Conservation (phyloP, 2,888 invertebrate genomes). For the Carpatolechia fugitivella region DNA sequence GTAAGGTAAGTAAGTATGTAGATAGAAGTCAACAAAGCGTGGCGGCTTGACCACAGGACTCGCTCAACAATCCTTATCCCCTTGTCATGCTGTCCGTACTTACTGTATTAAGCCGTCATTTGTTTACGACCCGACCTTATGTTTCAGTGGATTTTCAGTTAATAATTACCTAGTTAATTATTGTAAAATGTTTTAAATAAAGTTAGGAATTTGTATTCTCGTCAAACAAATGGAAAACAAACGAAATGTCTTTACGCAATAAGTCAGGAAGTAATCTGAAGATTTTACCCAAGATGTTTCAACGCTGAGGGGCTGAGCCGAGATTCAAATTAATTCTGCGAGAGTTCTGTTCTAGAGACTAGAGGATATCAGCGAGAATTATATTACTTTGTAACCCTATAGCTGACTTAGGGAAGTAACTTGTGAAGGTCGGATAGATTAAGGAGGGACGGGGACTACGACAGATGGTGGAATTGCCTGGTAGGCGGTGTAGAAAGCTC, state of each 20-base stretch:
- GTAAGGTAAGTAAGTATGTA: no score
- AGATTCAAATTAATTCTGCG: constrained; percentile 2
- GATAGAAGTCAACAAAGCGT: no score
- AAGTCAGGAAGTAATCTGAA: neutral
- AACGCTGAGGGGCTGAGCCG: neutral
- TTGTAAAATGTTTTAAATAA: no score
- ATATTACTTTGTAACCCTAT: constrained; percentile 2
- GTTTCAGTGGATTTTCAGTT: no score
- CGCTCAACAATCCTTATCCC: no score
- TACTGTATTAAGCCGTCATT: no score
- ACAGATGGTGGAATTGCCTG: constrained; percentile 13
- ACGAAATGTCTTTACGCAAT: neutral
- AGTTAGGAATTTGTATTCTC: no score
- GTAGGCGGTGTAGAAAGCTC: constrained; percentile 4
- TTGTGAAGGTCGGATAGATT: constrained; percentile 4
- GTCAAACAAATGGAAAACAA: no score
- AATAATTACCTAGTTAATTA: no score
- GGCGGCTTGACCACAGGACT: no score
- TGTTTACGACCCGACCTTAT: no score
- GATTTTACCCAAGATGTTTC: neutral
- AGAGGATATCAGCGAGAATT: neutral
- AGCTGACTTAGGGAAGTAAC: constrained; percentile 2
- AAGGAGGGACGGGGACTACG: neutral
- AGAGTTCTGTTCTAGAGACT: constrained; percentile 3
- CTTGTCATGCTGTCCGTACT: no score